phyloP scores from a whole-genome alignment of 2,113 vertebrate genomes.

The Theropithecus gelada region DNA sequence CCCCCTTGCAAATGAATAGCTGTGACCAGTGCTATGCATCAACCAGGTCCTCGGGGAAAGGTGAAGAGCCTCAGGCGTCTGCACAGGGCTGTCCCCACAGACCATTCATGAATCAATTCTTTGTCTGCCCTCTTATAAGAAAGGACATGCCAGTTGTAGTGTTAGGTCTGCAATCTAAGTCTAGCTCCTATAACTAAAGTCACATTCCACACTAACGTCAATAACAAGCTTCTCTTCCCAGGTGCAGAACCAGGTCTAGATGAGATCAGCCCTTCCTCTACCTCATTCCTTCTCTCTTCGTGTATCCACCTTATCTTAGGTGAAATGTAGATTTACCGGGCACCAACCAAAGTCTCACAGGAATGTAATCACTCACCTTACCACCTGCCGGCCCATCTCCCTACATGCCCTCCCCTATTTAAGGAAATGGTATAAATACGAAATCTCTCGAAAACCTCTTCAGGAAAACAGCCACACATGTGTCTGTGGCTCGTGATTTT shows the following conservation, averaged over 20 bases:
- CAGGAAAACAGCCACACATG: background rate
- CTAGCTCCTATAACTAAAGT: background rate
- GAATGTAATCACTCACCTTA: background rate
- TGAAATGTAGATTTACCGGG: background rate
- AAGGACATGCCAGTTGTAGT: background rate
- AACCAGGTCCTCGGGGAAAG: too few species aligned
- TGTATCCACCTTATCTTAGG: background rate
- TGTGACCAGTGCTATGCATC: too few species aligned
- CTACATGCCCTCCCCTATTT: background rate
- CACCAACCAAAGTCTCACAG: background rate
- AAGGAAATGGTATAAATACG: background rate
- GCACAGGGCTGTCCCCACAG: too few species aligned
- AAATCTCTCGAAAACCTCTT: background rate
- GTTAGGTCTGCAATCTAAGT: background rate
- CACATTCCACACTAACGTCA: background rate
- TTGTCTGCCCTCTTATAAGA: background rate
- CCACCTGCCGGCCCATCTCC: background rate
- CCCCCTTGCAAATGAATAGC: too few species aligned
- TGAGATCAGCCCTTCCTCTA: background rate
- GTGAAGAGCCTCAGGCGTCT: too few species aligned
- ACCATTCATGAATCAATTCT: too few species aligned
- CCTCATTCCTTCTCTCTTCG: background rate
- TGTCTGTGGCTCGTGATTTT: background rate
- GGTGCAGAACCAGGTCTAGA: background rate
- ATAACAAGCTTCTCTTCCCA: background rate